A percentile compares a stretch with the other conserved stretches of the same genome.
Conservation (phyloP, 2,888 invertebrate species). For the Nematopogon swammerdamellus region DNA sequence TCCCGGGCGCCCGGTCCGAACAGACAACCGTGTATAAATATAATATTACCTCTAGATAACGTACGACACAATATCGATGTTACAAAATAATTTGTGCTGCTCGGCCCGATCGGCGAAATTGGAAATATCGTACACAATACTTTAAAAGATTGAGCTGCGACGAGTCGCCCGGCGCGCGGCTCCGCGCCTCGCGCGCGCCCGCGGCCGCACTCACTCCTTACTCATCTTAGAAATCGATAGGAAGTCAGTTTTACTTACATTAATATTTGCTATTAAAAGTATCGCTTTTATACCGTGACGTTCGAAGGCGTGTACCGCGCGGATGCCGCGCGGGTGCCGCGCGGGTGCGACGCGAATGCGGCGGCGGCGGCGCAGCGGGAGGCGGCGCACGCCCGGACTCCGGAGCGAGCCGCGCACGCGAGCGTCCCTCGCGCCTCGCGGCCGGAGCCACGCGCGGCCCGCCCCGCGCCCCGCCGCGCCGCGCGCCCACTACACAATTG, state of each 20-base stretch:
- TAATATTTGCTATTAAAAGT: background rate
- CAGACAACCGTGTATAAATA: too few species aligned
- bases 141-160: conserved; percentile 1
- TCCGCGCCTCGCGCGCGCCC: conserved; percentile 4
- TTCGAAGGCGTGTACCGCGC: background rate
- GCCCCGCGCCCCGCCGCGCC: conserved; percentile 3
- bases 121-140: conserved; percentile 5
- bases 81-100: conserved; percentile 24
- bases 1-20: too few species aligned
- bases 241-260: conserved; percentile 42
- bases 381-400: conserved; percentile 3
- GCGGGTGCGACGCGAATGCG: background rate
- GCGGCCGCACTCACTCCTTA: conserved; percentile 23
- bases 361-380: background rate
- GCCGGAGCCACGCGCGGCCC: conserved; percentile 6
- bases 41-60: conserved; percentile 33
- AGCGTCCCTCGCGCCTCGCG: conserved; percentile 7
- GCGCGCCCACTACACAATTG: conserved; percentile 1
- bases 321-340: background rate
- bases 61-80: conserved; percentile 37
- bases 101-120: conserved; percentile 18
- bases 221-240: conserved; percentile 48
- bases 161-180: conserved; percentile 11
- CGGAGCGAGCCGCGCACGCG: conserved; percentile 5
- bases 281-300: background rate